These are phyloP conservation scores for Andricus grossulariae DNA, from an alignment of 1,140 invertebrate species.

Conservation along the genomic window DNA sequence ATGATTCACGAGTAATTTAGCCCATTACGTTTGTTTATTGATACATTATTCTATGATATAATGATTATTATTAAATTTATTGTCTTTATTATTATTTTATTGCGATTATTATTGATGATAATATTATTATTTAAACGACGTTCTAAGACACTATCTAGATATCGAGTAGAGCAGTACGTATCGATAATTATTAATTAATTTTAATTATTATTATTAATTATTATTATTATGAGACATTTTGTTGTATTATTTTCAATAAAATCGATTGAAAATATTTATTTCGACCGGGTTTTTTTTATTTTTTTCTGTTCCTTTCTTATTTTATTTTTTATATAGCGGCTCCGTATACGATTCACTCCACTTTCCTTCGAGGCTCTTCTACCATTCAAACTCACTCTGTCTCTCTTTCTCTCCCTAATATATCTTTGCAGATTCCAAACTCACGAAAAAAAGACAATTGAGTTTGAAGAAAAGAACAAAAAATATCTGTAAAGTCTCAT, in stretches of 20 bases:
- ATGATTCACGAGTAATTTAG: conserved; percentile 70
- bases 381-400: conserved; percentile 47
- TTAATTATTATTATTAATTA: conserved; percentile 69
- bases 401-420: conserved; percentile 53
- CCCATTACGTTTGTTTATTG: conserved; percentile 75
- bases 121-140: conserved; percentile 73
- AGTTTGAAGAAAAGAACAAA: conserved; percentile 40
- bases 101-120: conserved; percentile 64
- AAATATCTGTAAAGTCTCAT: conserved; percentile 67
- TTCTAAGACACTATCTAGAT: conserved; percentile 74
- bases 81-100: conserved; percentile 71
- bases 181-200: conserved; percentile 75
- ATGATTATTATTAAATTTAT: conserved; percentile 70
- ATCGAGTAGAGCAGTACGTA: conserved; percentile 73
- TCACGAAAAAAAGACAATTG: conserved; percentile 38
- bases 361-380: conserved; percentile 39
- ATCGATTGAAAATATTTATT: conserved; percentile 72
- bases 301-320: conserved; percentile 35
- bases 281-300: conserved; percentile 31
- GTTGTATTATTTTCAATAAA: conserved; percentile 78
- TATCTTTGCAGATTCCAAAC: conserved; percentile 53
- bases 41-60: conserved; percentile 74
- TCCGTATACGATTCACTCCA: conserved; percentile 59
- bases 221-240: conserved; percentile 70
- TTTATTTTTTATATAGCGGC: conserved; percentile 47